These are phyloP conservation scores for Tridacna crocea DNA, from an alignment of 2,888 invertebrate species.

Conservation along the genomic window DNA sequence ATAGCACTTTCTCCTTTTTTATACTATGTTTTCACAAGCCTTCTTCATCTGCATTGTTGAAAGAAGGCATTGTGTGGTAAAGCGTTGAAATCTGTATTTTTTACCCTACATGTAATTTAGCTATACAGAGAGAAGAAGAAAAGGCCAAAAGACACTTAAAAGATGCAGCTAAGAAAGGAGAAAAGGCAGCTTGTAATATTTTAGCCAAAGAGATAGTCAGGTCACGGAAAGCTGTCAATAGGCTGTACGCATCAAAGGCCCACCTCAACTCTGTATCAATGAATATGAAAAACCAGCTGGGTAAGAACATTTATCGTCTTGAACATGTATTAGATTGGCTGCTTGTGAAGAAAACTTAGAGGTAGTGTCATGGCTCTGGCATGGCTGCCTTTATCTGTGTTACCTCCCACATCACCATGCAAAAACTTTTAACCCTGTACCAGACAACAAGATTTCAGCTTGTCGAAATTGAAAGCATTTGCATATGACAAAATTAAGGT, in stretches of 20 bases:
- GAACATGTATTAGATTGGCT: too few species aligned
- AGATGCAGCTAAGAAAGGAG: constrained; percentile 97
- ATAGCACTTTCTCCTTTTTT: constrained; percentile 3
- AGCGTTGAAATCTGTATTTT: background rate
- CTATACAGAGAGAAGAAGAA: constrained; percentile 97
- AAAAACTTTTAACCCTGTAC: too few species aligned
- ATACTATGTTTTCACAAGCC: background rate
- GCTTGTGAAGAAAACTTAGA: too few species aligned
- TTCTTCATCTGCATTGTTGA: background rate
- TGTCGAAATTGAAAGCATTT: too few species aligned
- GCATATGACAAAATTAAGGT: too few species aligned
- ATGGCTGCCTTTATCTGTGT: too few species aligned
- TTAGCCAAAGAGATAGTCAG: constrained; percentile 96
- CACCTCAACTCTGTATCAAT: constrained; percentile 97
- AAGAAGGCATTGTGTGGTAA: background rate
- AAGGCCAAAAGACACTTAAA: constrained; percentile 97
- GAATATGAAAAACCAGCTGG: constrained; percentile 99
- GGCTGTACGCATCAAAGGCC: constrained; percentile 97
- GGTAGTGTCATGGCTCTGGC: too few species aligned
- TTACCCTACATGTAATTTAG: constrained; percentile 18
- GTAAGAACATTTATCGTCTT: constrained; percentile 85
- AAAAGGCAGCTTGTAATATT: constrained; percentile 96
- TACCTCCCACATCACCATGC: too few species aligned
- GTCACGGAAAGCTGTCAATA: constrained; percentile 93
- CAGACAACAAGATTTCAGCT: too few species aligned